Percentiles rank a stretch among this genome's conserved stretches.
These are phyloP conservation scores for Netelia inedita DNA, from an alignment of 2,888 invertebrate species.

Conservation along the genomic window DNA sequence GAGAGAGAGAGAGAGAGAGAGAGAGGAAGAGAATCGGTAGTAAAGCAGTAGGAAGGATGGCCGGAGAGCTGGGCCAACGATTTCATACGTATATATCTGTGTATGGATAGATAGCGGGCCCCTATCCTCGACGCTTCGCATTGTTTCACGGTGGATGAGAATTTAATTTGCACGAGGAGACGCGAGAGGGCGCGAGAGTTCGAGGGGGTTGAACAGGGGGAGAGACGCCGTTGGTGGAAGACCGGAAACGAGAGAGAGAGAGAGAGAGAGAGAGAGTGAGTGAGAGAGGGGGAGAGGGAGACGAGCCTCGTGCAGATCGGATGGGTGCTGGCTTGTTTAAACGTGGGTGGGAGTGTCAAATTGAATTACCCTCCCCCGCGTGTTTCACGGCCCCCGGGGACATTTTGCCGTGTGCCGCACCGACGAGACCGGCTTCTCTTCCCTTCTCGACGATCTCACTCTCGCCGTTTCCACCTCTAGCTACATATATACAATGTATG, in stretches of 20 bases:
- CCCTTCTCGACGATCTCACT: constrained; percentile 63
- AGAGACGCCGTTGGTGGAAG: constrained; percentile 47
- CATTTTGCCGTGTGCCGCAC: constrained; percentile 78
- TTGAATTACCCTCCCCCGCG: constrained; percentile 83
- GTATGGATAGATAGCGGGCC: constrained; percentile 36
- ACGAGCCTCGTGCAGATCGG: constrained; percentile 68
- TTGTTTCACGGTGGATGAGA: constrained; percentile 85
- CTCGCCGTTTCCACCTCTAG: constrained; percentile 55
- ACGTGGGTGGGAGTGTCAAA: constrained; percentile 84
- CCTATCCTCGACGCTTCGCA: constrained; percentile 75
- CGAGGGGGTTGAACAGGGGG: constrained; percentile 15
- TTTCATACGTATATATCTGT: constrained; percentile 13
- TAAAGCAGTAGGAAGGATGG: constrained; percentile 3
- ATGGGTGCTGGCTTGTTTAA: constrained; percentile 83
- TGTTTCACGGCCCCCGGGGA: constrained; percentile 79
- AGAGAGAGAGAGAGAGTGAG: constrained; percentile 53
- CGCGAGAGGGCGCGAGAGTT: constrained; percentile 59
- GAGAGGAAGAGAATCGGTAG: constrained; percentile 25
- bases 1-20: constrained; percentile 11
- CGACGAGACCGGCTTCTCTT: constrained; percentile 53
- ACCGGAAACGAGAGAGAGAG: constrained; percentile 43
- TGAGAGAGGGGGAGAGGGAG: constrained; percentile 59
- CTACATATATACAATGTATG: constrained; percentile 39
- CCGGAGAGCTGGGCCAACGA: constrained; percentile 5
- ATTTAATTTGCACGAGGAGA: constrained; percentile 83